Evolutionary conservation across 2,888 invertebrate species (phyloP).

Genomic region (Sphaerophoria taeniata): DNA sequence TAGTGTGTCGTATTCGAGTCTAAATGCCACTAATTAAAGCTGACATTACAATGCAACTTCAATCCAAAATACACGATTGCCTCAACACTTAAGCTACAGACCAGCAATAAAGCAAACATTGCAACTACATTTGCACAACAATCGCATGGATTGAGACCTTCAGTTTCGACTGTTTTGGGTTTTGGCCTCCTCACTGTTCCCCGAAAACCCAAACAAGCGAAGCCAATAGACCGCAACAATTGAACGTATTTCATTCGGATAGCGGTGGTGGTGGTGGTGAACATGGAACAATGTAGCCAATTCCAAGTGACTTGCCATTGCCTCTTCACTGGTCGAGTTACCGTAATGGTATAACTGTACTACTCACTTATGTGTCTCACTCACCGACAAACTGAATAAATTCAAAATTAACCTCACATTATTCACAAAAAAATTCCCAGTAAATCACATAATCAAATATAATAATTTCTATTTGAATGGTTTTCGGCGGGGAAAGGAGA

Average conservation of each 20-base stretch:
- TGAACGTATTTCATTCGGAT: constrained; percentile 31
- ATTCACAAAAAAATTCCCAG: constrained; percentile 69
- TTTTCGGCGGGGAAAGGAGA: constrained; percentile 14
- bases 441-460: constrained; percentile 73
- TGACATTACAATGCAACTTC: constrained; percentile 61
- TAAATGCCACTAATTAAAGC: constrained; percentile 66
- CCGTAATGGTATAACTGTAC: constrained; percentile 39
- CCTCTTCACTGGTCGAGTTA: constrained; percentile 26
- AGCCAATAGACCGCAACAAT: constrained; percentile 61
- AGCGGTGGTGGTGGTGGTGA: too few relatives aligned
- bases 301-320: not conserved
- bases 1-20: constrained; percentile 16
- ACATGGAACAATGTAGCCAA: not conserved
- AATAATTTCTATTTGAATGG: constrained; percentile 68
- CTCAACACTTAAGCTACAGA: constrained; percentile 10
- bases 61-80: constrained; percentile 47
- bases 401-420: constrained; percentile 70
- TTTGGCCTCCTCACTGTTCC: constrained; percentile 1
- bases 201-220: constrained; percentile 36
- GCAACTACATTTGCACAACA: constrained; percentile 56
- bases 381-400: constrained; percentile 62
- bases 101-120: constrained; percentile 20
- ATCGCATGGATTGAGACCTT: constrained; percentile 49
- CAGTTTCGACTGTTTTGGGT: constrained; percentile 31
- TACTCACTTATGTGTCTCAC: constrained; percentile 39